Evolutionary conservation across 2,797 vertebrate genomes (phyloP).

Genomic region (Sebastes paucispinis): DNA sequence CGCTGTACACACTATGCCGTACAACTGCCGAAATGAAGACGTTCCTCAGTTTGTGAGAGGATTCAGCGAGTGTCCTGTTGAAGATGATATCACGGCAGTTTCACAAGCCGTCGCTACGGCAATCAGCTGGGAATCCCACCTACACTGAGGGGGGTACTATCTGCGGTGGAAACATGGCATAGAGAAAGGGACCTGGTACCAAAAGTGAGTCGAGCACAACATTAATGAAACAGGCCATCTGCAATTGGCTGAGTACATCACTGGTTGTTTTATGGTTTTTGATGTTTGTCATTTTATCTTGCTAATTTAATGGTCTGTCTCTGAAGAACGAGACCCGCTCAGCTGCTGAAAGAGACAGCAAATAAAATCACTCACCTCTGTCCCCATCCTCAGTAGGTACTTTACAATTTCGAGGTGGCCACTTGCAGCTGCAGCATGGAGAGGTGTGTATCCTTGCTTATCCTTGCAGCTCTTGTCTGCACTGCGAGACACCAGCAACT

Average conservation of each 20-base stretch:
- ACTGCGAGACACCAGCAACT: slow-evolving; percentile 91
- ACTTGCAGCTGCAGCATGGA: slow-evolving; percentile 93
- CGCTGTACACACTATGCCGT: too few species aligned
- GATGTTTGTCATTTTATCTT: neutral
- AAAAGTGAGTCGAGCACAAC: too few species aligned
- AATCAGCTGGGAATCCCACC: too few species aligned
- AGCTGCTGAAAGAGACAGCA: neutral
- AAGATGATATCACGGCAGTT: too few species aligned
- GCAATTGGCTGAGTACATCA: neutral
- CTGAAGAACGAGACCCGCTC: neutral
- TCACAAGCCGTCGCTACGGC: too few species aligned
- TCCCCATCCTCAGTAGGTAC: slow-evolving; percentile 90
- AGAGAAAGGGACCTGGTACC: too few species aligned
- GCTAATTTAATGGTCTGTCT: neutral
- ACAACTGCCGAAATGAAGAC: too few species aligned
- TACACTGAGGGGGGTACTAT: too few species aligned
- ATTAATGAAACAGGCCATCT: neutral
- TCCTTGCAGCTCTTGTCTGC: slow-evolving; percentile 93
- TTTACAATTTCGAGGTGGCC: slow-evolving; percentile 95
- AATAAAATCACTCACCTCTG: slow-evolving; percentile 84
- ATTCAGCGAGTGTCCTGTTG: too few species aligned
- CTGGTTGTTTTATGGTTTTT: neutral
- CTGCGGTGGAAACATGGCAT: too few species aligned
- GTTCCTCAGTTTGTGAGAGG: too few species aligned
- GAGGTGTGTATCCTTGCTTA: slow-evolving; percentile 93